Conservation (phyloP, 2,888 invertebrate genomes). For the Pandemis corylana region DNA sequence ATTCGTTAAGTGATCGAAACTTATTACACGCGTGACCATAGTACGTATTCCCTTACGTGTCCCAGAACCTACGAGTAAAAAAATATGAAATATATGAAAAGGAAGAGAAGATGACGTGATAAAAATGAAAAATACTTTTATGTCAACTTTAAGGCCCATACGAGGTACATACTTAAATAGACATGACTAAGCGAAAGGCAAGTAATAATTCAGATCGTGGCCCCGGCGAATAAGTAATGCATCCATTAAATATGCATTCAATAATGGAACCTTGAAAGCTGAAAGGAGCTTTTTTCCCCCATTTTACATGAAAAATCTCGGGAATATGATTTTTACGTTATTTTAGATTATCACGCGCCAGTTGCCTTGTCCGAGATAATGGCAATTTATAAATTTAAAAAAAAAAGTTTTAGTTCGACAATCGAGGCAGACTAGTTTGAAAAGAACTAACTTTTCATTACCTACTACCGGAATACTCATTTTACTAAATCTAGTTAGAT, state of each 20-base stretch:
- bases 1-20: too few relatives aligned
- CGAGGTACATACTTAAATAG: background rate
- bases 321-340: constrained; percentile 16
- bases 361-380: background rate
- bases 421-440: too few relatives aligned
- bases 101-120: background rate
- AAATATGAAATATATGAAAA: too few relatives aligned
- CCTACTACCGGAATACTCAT: too few relatives aligned
- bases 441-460: too few relatives aligned
- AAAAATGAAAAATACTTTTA: background rate
- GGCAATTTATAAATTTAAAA: background rate
- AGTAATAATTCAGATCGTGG: constrained; percentile 21
- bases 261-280: constrained; percentile 40
- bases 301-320: constrained; percentile 23
- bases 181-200: constrained; percentile 12
- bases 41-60: too few relatives aligned
- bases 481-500: too few relatives aligned
- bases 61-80: too few relatives aligned
- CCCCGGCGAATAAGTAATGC: constrained; percentile 34
- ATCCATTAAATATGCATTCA: constrained; percentile 42
- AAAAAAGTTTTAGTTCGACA: too few relatives aligned
- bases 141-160: background rate
- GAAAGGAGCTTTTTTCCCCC: constrained; percentile 27
- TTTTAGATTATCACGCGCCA: constrained; percentile 2
- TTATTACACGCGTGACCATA: too few relatives aligned